These are phyloP conservation scores for Antechinus flavipes DNA, from an alignment of 2,113 vertebrate genomes.

Conservation along the genomic window DNA sequence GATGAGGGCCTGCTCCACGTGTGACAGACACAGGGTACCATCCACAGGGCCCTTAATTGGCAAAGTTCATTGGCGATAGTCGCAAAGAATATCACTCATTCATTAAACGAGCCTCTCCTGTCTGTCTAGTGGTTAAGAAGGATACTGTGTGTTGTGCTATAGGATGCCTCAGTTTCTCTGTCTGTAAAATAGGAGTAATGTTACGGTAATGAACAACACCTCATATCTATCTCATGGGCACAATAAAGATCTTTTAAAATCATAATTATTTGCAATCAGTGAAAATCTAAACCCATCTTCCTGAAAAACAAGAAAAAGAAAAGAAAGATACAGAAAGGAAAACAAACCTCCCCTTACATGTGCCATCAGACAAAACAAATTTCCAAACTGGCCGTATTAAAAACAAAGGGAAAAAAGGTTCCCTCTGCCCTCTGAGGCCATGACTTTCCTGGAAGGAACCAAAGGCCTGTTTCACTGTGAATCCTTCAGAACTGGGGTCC, in stretches of 20 bases:
- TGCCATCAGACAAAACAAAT: neutral
- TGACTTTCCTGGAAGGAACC: neutral
- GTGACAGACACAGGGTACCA: neutral
- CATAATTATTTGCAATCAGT: neutral
- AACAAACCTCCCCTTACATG: neutral
- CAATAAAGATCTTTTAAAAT: slow-evolving; percentile 1
- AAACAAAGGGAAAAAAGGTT: too few species aligned
- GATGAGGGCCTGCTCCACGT: neutral
- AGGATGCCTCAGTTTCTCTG: neutral
- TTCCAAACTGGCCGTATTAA: neutral
- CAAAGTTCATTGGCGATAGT: neutral
- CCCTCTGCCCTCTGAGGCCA: too few species aligned
- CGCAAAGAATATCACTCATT: neutral
- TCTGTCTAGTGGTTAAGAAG: neutral
- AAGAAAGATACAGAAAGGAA: neutral
- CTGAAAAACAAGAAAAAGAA: neutral
- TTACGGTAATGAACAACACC: neutral
- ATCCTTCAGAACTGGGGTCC: neutral
- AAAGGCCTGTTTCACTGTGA: neutral
- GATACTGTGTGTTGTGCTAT: neutral
- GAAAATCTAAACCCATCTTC: neutral
- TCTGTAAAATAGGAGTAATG: slow-evolving; percentile 17
- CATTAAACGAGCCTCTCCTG: neutral
- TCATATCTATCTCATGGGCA: neutral
- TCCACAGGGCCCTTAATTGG: too few species aligned